A percentile compares a stretch with the other conserved stretches of the same genome.
Evolutionary conservation across 2,888 invertebrate genomes (phyloP).

Genomic region (Eupithecia exiguata): DNA sequence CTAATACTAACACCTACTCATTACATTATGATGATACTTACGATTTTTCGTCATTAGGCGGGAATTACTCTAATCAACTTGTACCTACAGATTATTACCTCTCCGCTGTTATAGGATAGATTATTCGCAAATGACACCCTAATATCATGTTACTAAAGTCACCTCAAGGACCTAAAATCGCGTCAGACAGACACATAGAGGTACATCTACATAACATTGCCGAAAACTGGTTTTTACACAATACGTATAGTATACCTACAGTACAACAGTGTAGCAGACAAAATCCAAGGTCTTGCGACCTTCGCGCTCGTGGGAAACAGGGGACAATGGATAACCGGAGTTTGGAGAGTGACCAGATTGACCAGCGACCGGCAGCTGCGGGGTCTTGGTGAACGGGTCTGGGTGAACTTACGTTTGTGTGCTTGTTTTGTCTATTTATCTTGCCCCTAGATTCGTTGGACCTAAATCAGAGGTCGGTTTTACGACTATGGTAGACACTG

Average conservation of each 20-base stretch:
- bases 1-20: too few relatives aligned
- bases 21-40: neutral
- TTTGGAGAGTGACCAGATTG: constrained; percentile 18
- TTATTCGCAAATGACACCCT: neutral
- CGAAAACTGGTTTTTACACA: constrained; percentile 36
- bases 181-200: neutral
- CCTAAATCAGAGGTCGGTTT: too few relatives aligned
- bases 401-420: neutral
- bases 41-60: neutral
- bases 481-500: too few relatives aligned
- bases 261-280: constrained; percentile 29
- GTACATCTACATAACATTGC: constrained; percentile 17
- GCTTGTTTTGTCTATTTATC: neutral
- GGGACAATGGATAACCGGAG: constrained; percentile 32
- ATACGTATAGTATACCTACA: constrained; percentile 20
- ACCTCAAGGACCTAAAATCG: neutral
- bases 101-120: neutral
- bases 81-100: neutral
- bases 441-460: too few relatives aligned
- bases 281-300: constrained; percentile 43
- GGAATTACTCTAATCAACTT: neutral
- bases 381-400: constrained; percentile 8
- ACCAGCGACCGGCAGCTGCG: constrained; percentile 4
- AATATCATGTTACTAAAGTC: neutral
- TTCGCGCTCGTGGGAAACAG: constrained; percentile 43